Conservation (phyloP, 2,113 vertebrate genomes). For the Thermophis baileyi region DNA sequence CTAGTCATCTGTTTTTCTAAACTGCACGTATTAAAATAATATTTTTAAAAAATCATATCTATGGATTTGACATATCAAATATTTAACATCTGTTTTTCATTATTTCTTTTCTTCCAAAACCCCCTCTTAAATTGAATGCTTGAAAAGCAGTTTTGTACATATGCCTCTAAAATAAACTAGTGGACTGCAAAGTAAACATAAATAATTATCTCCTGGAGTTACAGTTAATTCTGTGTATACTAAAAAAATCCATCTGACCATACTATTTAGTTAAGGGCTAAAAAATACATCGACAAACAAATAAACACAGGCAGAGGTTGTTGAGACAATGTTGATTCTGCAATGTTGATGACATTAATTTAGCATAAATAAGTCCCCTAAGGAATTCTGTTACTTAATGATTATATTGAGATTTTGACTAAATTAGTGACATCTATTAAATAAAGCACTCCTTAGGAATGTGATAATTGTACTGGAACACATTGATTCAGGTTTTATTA, state of each 20-base stretch:
- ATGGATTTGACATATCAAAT: neutral
- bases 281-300: neutral
- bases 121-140: neutral
- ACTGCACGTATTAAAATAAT: neutral
- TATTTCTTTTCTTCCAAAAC: neutral
- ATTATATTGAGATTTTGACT: constrained; percentile 30
- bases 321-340: constrained; percentile 9
- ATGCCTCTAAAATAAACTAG: neutral
- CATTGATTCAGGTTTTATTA: constrained; percentile 30
- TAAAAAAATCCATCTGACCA: neutral
- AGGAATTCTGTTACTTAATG: constrained; percentile 17
- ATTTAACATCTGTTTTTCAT: neutral
- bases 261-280: neutral
- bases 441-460: constrained; percentile 25
- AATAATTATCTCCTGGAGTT: neutral
- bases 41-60: neutral
- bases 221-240: neutral
- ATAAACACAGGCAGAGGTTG: neutral
- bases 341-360: constrained; percentile 22
- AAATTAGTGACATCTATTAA: constrained; percentile 33
- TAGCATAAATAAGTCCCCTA: constrained; percentile 15
- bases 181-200: neutral
- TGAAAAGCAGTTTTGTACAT: neutral
- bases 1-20: neutral
- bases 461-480: constrained; percentile 23